Conservation (phyloP, 2,888 invertebrate genomes). For the Tanytarsus gracilentus region DNA sequence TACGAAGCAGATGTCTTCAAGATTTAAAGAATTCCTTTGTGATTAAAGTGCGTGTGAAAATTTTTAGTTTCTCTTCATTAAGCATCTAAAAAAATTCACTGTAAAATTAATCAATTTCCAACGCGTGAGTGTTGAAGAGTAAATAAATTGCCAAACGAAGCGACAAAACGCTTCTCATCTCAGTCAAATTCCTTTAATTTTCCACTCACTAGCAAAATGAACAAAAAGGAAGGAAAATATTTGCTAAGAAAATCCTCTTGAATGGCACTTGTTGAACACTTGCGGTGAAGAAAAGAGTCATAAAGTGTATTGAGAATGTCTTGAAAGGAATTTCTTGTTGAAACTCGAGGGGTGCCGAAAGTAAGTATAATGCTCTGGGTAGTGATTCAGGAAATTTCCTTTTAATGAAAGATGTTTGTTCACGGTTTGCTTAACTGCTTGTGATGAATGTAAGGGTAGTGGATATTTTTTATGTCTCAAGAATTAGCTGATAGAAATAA, state of each 20-base stretch:
- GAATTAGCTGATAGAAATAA: no score
- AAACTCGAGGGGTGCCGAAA: slow-evolving; percentile 13
- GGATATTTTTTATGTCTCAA: no score
- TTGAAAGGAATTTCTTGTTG: slow-evolving; percentile 21
- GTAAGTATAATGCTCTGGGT: no score
- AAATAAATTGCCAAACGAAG: slow-evolving; percentile 11
- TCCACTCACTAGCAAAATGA: background rate
- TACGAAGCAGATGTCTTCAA: no score
- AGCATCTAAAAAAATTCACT: background rate
- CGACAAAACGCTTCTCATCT: no score
- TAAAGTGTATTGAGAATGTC: slow-evolving; percentile 8
- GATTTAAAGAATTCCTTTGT: background rate
- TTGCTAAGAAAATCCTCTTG: slow-evolving; percentile 24
- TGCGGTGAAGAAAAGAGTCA: background rate
- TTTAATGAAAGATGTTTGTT: no score
- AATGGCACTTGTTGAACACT: slow-evolving; percentile 24
- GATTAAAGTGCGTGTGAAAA: background rate
- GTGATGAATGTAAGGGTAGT: no score
- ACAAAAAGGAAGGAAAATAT: slow-evolving; percentile 10
- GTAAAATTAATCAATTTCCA: no score
- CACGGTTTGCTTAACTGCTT: no score
- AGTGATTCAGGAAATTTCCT: no score
- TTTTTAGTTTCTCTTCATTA: background rate
- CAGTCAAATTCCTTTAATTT: background rate
- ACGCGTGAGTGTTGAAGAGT: no score